Percentiles rank a stretch among this genome's conserved stretches.
Conservation (phyloP, 2,113 vertebrate genomes). For the Perognathus longimembris region DNA sequence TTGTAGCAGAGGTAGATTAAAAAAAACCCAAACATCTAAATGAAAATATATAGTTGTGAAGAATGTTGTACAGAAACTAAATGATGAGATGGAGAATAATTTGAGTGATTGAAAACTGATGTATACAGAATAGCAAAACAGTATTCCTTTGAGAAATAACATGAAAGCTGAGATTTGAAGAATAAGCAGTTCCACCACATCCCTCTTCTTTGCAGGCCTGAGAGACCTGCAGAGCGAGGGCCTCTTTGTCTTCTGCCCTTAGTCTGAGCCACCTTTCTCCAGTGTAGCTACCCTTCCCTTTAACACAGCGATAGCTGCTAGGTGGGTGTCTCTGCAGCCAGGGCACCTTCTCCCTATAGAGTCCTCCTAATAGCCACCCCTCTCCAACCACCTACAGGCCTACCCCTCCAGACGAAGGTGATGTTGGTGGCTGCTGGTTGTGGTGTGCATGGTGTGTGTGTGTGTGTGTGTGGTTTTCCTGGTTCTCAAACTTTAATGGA, state of each 20-base stretch:
- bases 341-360: background rate
- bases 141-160: background rate
- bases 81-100: background rate
- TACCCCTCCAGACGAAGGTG: accelerated
- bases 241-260: background rate
- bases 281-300: background rate
- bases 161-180: background rate
- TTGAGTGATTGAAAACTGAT: background rate
- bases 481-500: background rate
- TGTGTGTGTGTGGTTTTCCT: too few species aligned
- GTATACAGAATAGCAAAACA: background rate
- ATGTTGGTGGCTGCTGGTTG: too few species aligned
- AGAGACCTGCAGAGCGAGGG: background rate
- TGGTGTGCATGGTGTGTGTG: too few species aligned
- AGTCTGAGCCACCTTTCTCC: background rate
- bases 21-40: background rate
- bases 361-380: background rate
- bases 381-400: too few species aligned
- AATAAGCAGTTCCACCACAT: too few species aligned
- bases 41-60: background rate
- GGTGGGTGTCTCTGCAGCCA: background rate
- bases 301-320: background rate
- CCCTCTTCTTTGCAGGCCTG: background rate
- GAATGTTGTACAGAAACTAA: background rate
- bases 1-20: background rate